phyloP scores from a whole-genome alignment of 2,113 vertebrate genomes.

The Xiphophorus couchianus region DNA sequence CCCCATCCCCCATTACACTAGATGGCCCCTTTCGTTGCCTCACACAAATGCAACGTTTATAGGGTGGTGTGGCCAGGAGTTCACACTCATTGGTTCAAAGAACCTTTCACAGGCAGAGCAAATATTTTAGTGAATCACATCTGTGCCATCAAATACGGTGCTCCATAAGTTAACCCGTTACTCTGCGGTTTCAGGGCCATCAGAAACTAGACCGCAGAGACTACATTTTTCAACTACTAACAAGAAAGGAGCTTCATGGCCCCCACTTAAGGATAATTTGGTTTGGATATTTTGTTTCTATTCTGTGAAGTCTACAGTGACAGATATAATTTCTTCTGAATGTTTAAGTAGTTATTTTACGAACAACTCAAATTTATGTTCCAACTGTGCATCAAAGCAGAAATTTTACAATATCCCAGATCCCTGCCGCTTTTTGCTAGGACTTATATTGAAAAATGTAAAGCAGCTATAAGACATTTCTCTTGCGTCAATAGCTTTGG shows the following conservation, averaged over 20 bases:
- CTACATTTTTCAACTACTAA: slow-evolving; percentile 28
- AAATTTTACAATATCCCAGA: background rate
- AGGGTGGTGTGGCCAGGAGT: slow-evolving; percentile 76
- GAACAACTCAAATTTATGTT: slow-evolving; percentile 8
- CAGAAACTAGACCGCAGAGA: slow-evolving; percentile 1
- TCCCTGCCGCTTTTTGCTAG: background rate
- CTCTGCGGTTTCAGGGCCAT: background rate
- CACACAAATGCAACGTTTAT: slow-evolving; percentile 78
- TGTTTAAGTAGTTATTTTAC: slow-evolving; percentile 1
- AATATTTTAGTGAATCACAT: slow-evolving; percentile 77
- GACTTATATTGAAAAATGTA: slow-evolving; percentile 11
- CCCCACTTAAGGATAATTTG: slow-evolving; percentile 34
- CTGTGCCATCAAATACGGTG: slow-evolving; percentile 66
- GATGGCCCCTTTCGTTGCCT: slow-evolving; percentile 72
- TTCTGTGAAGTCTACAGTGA: slow-evolving; percentile 20
- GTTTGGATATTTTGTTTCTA: slow-evolving; percentile 49
- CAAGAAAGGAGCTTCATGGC: background rate
- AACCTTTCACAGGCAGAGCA: slow-evolving; percentile 75
- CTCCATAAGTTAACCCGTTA: slow-evolving; percentile 57
- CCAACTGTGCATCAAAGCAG: background rate
- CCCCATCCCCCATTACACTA: slow-evolving; percentile 73
- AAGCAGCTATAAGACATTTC: slow-evolving; percentile 45
- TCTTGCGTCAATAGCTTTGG: slow-evolving; percentile 57
- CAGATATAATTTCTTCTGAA: slow-evolving; percentile 1
- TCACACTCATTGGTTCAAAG: slow-evolving; percentile 80